Evolutionary conservation across 2,113 vertebrate genomes (phyloP), one percentile per base, ranked within the genome.

Genomic region (Uria lomvia): DNA sequence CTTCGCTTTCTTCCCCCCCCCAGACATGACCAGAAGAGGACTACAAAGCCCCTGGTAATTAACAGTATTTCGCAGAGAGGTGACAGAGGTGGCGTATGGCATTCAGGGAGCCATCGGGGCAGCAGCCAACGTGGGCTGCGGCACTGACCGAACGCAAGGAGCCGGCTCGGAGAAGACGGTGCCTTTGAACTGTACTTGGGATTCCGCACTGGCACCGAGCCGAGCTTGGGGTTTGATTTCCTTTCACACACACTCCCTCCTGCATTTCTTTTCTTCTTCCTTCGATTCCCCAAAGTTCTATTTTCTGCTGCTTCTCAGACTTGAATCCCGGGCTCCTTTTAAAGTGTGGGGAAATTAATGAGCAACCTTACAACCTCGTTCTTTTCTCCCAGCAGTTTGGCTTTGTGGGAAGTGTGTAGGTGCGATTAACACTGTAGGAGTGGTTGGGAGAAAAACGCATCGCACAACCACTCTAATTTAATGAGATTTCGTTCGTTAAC

Each of bases 311-410:
- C 52, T 62, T 70, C 79, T 81, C 78, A 22, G 74, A 52, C 63
- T 40, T 11, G 24, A 52, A 70, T 78, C 72, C 18, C 74, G 40
- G 47, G 81, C 58, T 91, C 65, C 63, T 76, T 77, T 70, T 52
- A 63, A 89, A 79, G 73, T 6, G 49, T 1, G 14, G 58, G 76
- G 84, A 86, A 94, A 74, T 80, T 87, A 96, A 87, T 81, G 77
- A 93, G 93, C 77, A 90, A 82, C 73, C 77, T 58, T 26, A 56
- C 70, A 95, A 47, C 68, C 75, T 84, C 50, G 7, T 77, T 87
- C 90, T 81, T 53, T 45, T 21, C 77, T 87, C 87, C 50, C 92
- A 74, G 84, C 79, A 73, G 84, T 58, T 38, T 29, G 60, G 84
- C 87, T 89, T 79, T 38, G 73, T 42, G 94, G 87, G 83, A 90